Conservation (phyloP, 2,797 vertebrate species). For the Acrossocheilus wenchowensis region DNA sequence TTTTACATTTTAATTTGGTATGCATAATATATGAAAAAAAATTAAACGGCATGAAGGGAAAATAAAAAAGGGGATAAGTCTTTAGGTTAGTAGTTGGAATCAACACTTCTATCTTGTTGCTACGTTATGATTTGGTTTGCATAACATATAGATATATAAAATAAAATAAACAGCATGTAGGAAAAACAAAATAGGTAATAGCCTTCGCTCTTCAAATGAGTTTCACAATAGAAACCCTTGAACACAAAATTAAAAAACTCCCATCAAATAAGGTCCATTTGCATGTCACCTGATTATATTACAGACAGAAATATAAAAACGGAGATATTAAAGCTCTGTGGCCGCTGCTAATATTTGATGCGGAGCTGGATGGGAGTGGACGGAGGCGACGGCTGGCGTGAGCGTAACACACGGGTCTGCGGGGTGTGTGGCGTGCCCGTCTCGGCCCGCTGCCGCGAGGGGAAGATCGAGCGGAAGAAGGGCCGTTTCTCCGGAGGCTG, state of each 20-base stretch:
- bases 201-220: not conserved
- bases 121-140: constrained; percentile 3
- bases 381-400: constrained; percentile 73
- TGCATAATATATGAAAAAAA: not conserved
- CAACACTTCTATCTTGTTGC: not conserved
- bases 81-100: too few species aligned
- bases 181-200: not conserved
- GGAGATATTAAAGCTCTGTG: not conserved
- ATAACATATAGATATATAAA: not conserved
- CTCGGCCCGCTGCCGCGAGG: constrained; percentile 42
- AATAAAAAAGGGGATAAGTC: too few species aligned
- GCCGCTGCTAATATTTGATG: constrained; percentile 68
- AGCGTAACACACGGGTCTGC: constrained; percentile 78
- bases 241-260: not conserved
- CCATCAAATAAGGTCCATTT: not conserved
- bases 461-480: constrained; percentile 73
- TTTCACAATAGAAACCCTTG: not conserved
- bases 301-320: not conserved
- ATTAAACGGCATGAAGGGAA: not conserved
- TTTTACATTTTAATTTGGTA: not conserved
- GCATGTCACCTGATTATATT: not conserved
- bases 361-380: constrained; percentile 60
- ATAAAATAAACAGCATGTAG: too few species aligned
- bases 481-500: constrained; percentile 84
- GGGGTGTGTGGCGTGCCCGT: constrained; percentile 78